Evolutionary conservation across 2,888 invertebrate species (phyloP).

Genomic region (Hirtodrosophila histrioides): DNA sequence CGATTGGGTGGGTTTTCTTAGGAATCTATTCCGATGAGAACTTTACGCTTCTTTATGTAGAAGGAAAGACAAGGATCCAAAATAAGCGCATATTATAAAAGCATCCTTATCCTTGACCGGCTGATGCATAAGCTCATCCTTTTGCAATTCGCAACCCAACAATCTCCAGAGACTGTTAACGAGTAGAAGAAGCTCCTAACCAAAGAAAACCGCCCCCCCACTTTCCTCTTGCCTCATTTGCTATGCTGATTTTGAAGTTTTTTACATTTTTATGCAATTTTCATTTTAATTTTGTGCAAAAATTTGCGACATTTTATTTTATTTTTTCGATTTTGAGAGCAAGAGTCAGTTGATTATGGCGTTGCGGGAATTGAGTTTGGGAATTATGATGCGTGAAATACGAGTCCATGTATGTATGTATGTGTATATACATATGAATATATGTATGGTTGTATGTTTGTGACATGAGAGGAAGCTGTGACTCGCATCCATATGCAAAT

Average conservation of each 20-base stretch:
- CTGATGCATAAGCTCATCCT: too few relatives aligned
- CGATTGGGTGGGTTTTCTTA: too few relatives aligned
- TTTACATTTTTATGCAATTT: constrained; percentile 66
- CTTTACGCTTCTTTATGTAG: too few relatives aligned
- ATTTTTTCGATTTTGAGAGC: constrained; percentile 33
- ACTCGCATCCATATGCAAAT: constrained; percentile 67
- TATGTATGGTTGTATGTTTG: background rate
- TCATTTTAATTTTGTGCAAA: constrained; percentile 57
- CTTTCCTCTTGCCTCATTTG: constrained; percentile 33
- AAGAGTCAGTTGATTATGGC: constrained; percentile 67
- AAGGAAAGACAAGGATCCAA: too few relatives aligned
- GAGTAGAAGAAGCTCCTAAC: constrained; percentile 9
- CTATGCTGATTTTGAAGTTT: constrained; percentile 73
- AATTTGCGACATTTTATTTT: constrained; percentile 44
- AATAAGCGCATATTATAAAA: too few relatives aligned
- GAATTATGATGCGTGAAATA: constrained; percentile 73
- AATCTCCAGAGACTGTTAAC: constrained; percentile 29
- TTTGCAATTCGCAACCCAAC: too few relatives aligned
- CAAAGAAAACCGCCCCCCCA: background rate
- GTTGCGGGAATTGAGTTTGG: constrained; percentile 74
- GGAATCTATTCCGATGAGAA: too few relatives aligned
- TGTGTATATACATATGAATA: constrained; percentile 8
- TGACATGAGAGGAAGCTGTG: constrained; percentile 27
- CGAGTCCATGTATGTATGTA: constrained; percentile 11
- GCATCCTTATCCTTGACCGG: too few relatives aligned